Evolutionary conservation across 2,113 vertebrate genomes (phyloP), one percentile per base, ranked within the genome.

Genomic region (Paramisgurnus dabryanus): DNA sequence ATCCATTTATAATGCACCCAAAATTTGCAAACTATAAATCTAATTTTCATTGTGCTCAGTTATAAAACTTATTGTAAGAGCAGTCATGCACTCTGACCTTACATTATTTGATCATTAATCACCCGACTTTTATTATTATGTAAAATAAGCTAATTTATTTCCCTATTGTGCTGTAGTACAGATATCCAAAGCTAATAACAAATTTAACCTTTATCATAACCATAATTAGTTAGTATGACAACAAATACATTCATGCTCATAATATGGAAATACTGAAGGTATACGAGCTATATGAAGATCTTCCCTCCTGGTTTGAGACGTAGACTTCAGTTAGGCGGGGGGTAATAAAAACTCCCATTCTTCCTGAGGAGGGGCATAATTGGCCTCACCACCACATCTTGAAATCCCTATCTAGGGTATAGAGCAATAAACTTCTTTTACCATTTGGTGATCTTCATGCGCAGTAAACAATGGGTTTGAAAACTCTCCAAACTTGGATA

Each of bases 301-400:
- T 53, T 77, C 27, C 39, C 18, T 39, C 15, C 41, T 47, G 74
- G 68, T 17, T 67, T 10, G 60, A n/a, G 41, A 64, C 63, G 45
- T 43, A 79, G 12, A 80, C 78, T 70, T 88, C 78, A 78, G 82
- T 79, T 34, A 84, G 76, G 81, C 67, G 70, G 83, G 67, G 69
- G 82, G 82, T 80, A 80, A 90, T 87, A 90, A 88, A 89, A 91
- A 86, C 85, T 67, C 85, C 41, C 60, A 63, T 65, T 76, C 71
- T 45, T 58, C 6, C 49, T 63, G 53, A 34, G 61, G 67, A 71
- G 61, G 49, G 41, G 49, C 65, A 73, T 73, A 49, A 79, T 71
- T 70, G 40, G 61, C 81, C 70, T 77, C 47, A 77, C 47, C 47
- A 77, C 63, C 75, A 43, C 75, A 77, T 77, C 63, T 66, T 65